Evolutionary conservation across 2,113 vertebrate species (phyloP).

Genomic region (Mobula hypostoma): DNA sequence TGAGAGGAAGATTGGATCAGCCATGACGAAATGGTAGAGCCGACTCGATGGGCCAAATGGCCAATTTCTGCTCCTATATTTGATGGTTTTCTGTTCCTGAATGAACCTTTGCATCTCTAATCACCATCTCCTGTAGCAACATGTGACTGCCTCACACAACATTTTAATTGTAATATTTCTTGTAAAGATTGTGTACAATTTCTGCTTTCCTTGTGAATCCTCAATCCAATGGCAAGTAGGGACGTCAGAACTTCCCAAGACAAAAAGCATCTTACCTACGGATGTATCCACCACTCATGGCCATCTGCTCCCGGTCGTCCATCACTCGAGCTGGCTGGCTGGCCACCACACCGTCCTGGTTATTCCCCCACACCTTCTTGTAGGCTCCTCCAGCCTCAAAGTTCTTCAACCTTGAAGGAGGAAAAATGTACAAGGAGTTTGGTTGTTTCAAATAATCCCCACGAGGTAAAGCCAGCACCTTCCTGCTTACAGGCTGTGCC

Average conservation of each 20-base stretch:
- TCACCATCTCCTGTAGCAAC: too few species aligned
- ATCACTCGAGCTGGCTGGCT: conserved; percentile 63
- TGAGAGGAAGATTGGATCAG: too few species aligned
- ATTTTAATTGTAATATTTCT: too few species aligned
- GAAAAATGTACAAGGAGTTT: conserved; percentile 4
- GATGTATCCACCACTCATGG: conserved; percentile 69
- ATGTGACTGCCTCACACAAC: too few species aligned
- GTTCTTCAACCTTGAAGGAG: conserved; percentile 55
- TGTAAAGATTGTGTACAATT: too few species aligned
- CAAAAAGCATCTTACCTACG: conserved; percentile 49
- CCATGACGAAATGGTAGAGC: too few species aligned
- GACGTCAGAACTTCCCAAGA: background rate
- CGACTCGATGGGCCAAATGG: too few species aligned
- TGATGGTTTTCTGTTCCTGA: too few species aligned
- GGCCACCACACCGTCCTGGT: conserved; percentile 61
- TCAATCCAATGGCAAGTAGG: background rate
- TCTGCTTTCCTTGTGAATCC: too few species aligned
- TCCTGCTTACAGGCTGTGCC: background rate
- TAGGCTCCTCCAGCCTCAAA: conserved; percentile 59
- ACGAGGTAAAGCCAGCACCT: background rate
- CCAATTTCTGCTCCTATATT: too few species aligned
- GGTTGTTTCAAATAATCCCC: background rate
- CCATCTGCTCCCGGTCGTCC: conserved; percentile 67
- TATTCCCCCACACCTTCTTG: conserved; percentile 62
- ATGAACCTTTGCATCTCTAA: too few species aligned